Evolutionary conservation across 2,113 vertebrate species (phyloP).

Genomic region (Macrotus californicus): DNA sequence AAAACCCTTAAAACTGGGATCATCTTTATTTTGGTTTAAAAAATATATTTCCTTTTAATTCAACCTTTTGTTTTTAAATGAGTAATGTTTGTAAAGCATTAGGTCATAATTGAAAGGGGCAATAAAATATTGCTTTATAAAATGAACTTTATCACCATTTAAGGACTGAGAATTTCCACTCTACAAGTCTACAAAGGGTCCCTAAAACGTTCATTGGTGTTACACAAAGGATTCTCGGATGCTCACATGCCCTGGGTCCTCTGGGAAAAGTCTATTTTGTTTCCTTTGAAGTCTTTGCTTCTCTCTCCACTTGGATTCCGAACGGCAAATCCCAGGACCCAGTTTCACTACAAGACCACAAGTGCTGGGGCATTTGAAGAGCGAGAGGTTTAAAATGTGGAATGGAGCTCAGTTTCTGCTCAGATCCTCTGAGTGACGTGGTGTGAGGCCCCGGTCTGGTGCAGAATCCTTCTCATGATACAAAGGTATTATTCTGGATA

Average conservation of each 20-base stretch:
- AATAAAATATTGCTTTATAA: slow-evolving; percentile 28
- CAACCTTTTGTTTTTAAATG: slow-evolving; percentile 22
- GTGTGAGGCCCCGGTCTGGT: neutral
- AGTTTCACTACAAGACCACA: neutral
- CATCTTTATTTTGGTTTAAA: slow-evolving; percentile 42
- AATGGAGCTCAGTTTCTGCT: neutral
- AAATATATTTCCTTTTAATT: slow-evolving; percentile 32
- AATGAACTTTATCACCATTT: neutral
- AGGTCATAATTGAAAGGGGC: slow-evolving; percentile 12
- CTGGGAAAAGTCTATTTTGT: neutral
- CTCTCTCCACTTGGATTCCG: neutral
- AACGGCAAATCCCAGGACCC: neutral
- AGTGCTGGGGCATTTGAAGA: neutral
- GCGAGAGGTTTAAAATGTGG: neutral
- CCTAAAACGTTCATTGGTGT: neutral
- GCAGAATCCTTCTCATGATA: neutral
- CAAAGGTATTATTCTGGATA: neutral
- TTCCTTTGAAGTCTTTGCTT: neutral
- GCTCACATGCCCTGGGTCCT: neutral
- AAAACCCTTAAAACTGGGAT: slow-evolving; percentile 44
- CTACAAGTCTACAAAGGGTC: neutral
- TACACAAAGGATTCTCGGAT: neutral
- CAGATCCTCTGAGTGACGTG: neutral
- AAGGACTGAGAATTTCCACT: neutral
- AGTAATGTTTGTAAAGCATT: slow-evolving; percentile 11